Conservation (phyloP, 2,113 vertebrate species). For the Labeo catla region DNA sequence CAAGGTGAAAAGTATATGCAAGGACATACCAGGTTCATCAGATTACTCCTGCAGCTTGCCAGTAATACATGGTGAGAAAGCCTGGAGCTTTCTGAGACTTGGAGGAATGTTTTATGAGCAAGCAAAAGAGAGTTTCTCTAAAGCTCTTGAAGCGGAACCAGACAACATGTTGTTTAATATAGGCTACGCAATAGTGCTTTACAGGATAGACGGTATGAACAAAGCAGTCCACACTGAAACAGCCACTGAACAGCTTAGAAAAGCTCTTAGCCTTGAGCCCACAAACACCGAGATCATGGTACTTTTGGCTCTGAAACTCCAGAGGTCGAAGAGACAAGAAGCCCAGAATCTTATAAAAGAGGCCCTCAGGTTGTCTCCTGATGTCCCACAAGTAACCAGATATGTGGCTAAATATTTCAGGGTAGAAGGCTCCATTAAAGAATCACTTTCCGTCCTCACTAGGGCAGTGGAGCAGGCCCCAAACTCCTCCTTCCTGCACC, state of each 20-base stretch:
- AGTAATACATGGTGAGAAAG: conserved; percentile 60
- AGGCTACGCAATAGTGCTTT: conserved; percentile 60
- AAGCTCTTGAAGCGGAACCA: conserved; percentile 55
- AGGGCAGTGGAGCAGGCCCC: conserved; percentile 45
- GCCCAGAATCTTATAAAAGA: conserved; percentile 47
- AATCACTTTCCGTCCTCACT: conserved; percentile 41
- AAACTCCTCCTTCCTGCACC: conserved; percentile 59
- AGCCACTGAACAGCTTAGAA: conserved; percentile 49
- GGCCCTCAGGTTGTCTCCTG: conserved; percentile 54
- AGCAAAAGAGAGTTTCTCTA: conserved; percentile 56
- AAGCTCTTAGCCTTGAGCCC: conserved; percentile 53
- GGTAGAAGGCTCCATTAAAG: conserved; percentile 17
- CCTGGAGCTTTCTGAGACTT: conserved; percentile 58
- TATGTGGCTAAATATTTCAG: conserved; percentile 57
- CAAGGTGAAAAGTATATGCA: conserved; percentile 53
- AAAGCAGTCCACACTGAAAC: conserved; percentile 2
- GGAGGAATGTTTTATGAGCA: conserved; percentile 52
- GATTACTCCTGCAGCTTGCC: conserved; percentile 44
- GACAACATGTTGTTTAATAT: conserved; percentile 51
- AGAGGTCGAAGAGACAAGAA: conserved; percentile 25
- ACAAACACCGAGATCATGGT: conserved; percentile 57
- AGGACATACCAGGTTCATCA: conserved; percentile 29
- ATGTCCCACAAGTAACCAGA: conserved; percentile 48
- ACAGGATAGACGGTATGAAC: conserved; percentile 49
- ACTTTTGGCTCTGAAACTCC: conserved; percentile 58